Evolutionary conservation across 2,888 invertebrate species (phyloP).

Genomic region (Acleris laterana): DNA sequence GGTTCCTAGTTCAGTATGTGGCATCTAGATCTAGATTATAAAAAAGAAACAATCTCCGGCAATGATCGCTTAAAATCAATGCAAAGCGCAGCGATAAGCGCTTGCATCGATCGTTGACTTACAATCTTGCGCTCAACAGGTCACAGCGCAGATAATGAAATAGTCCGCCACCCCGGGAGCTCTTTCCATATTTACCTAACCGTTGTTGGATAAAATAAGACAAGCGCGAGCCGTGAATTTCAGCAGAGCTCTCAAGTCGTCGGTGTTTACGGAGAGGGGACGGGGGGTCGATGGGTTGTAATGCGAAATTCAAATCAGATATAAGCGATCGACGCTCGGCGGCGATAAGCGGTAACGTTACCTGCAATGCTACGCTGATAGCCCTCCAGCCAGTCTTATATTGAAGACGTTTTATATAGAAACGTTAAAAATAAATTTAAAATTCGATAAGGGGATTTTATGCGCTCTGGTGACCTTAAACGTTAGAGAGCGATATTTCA

Average conservation of each 20-base stretch:
- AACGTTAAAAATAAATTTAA: constrained; percentile 55
- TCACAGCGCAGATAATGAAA: constrained; percentile 78
- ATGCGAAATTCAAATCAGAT: constrained; percentile 81
- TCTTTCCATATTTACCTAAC: constrained; percentile 76
- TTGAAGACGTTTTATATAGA: constrained; percentile 61
- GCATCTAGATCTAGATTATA: too few species aligned
- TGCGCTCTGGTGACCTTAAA: constrained; percentile 43
- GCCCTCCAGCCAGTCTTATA: constrained; percentile 57
- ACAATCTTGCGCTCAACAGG: constrained; percentile 79
- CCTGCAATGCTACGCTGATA: constrained; percentile 55
- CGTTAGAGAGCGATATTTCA: constrained; percentile 4
- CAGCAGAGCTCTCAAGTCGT: constrained; percentile 65
- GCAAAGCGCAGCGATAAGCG: constrained; percentile 36
- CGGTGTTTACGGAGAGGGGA: constrained; percentile 63
- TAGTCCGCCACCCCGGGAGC: constrained; percentile 68
- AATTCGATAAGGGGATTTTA: constrained; percentile 47
- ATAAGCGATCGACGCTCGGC: constrained; percentile 66
- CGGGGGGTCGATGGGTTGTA: constrained; percentile 60
- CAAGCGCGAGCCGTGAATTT: constrained; percentile 67
- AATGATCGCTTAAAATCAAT: background rate
- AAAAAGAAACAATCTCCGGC: too few species aligned
- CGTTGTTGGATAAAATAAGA: constrained; percentile 71
- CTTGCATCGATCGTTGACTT: constrained; percentile 60
- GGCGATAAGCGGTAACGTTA: constrained; percentile 61
- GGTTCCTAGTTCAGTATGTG: too few species aligned